Evolutionary conservation across 1,140 invertebrate genomes (phyloP).

Genomic region (Hermatobates lingyangjiaoensis): DNA sequence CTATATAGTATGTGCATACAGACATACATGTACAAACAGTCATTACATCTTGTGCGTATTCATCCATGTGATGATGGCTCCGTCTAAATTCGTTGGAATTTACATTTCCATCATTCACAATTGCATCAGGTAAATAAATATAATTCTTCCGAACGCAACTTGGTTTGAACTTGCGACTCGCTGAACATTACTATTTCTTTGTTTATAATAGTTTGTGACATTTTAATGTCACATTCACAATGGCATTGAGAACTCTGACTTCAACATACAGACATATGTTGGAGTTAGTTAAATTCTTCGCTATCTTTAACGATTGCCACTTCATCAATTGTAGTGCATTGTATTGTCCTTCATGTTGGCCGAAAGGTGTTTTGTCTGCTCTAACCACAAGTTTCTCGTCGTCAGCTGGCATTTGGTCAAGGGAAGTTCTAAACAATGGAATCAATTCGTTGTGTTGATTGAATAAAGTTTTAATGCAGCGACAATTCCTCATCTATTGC

Average conservation of each 20-base stretch:
- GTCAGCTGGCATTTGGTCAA: constrained; percentile 23
- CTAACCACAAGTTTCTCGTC: constrained; percentile 22
- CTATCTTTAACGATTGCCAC: constrained; percentile 25
- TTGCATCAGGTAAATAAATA: no score
- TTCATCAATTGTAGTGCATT: constrained; percentile 27
- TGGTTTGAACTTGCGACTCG: no score
- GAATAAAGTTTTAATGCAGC: constrained; percentile 21
- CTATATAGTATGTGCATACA: no score
- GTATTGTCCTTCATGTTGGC: constrained; percentile 23
- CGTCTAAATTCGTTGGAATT: no score
- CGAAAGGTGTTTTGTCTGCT: constrained; percentile 22
- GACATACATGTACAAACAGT: no score
- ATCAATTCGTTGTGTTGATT: constrained; percentile 24
- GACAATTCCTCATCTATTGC: constrained; percentile 21
- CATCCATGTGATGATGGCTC: no score
- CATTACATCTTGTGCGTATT: no score
- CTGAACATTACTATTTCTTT: constrained; percentile 20
- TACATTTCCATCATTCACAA: no score
- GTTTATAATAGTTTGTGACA: constrained; percentile 26
- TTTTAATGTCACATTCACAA: no score
- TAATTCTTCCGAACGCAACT: no score
- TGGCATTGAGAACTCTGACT: no score
- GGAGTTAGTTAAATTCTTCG: constrained; percentile 21
- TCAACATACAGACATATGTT: no score
- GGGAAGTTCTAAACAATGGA: constrained; percentile 23